Evolutionary conservation across 2,888 invertebrate genomes (phyloP).

Genomic region (Carpatolechia fugitivella): DNA sequence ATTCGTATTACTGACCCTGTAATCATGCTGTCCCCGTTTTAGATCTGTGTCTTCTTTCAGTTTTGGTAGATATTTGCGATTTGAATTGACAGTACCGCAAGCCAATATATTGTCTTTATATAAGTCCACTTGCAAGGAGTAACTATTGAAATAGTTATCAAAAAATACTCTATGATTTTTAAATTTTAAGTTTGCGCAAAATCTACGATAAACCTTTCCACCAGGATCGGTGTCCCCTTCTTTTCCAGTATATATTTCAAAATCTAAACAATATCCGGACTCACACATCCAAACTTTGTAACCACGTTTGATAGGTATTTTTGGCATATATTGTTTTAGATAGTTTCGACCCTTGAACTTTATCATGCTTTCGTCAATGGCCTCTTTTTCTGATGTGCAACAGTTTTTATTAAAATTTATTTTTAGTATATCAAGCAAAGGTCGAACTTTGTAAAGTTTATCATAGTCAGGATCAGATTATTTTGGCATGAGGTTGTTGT

Average conservation of each 20-base stretch:
- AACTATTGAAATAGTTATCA: conserved; percentile 22
- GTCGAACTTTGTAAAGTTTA: too few relatives aligned
- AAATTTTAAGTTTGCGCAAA: conserved; percentile 8
- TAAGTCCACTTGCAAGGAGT: conserved; percentile 18
- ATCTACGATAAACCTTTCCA: conserved; percentile 17
- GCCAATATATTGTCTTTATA: conserved; percentile 13
- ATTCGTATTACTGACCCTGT: conserved; percentile 17
- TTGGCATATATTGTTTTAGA: conserved; percentile 18
- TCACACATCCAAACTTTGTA: conserved; percentile 18
- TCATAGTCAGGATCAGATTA: too few relatives aligned
- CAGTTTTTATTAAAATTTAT: too few relatives aligned
- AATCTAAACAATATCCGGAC: conserved; percentile 19
- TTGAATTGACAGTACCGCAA: conserved; percentile 18
- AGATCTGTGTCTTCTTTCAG: conserved; percentile 14
- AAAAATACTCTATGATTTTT: conserved; percentile 19
- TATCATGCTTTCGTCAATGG: too few relatives aligned
- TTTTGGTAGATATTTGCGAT: conserved; percentile 9
- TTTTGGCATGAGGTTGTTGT: too few relatives aligned
- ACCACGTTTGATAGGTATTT: conserved; percentile 16
- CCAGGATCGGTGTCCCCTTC: conserved; percentile 18
- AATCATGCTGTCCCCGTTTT: conserved; percentile 16
- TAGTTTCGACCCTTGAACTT: conserved; percentile 11
- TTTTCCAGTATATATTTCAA: conserved; percentile 21
- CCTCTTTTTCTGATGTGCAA: too few relatives aligned
- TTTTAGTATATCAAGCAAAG: too few relatives aligned